Evolutionary conservation across 2,797 vertebrate species (phyloP), one percentile per base, ranked within the genome.

Genomic region (Australoheros facetus): DNA sequence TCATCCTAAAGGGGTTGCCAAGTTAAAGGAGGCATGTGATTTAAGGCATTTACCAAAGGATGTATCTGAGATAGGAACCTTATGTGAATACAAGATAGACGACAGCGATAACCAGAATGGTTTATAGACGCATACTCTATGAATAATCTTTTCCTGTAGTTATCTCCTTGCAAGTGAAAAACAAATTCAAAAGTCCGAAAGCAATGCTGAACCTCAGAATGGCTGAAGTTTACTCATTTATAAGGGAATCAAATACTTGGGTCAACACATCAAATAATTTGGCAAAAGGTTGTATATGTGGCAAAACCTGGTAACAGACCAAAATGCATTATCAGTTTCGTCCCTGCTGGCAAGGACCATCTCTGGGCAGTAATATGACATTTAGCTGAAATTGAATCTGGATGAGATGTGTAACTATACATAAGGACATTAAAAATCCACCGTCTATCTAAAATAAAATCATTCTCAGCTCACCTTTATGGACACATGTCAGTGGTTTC

Each of bases 1-100:
- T 91, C 89, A 86, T 93, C 92, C 93, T 91, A 91, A 92, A 93
- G 91, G 91, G 92, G 87, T 91, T 94, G 90, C 85, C 92, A 89
- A 77, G 83, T 91, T 92, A 91, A 92, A 83, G 90, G 75, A 93
- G 89, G 84, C 89, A 91, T 87, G 86, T 81, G 93, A 94, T 93
- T 94, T 90, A 93, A 92, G 87, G 91, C 90, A 84, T 93, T 92
- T 90, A 87, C 91, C 54, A 42, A 92, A 91, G 91, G 89, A 92
- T 90, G 88, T 90, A 83, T 87, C 86, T 77, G 84, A 90, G 93
- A 94, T 94, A 94, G 91, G 88, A 93, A 88, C 91, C 91, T 87
- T 85, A 76, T 91, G 90, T 92, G 89, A 91, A 89, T 87, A 93
- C 92, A 92, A 92, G 92, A 94, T 93, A 90, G 90, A 93, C 28